Evolutionary conservation across 64 coral and sea anemone genomes (phyloP).

Genomic region (Montipora cactus): DNA sequence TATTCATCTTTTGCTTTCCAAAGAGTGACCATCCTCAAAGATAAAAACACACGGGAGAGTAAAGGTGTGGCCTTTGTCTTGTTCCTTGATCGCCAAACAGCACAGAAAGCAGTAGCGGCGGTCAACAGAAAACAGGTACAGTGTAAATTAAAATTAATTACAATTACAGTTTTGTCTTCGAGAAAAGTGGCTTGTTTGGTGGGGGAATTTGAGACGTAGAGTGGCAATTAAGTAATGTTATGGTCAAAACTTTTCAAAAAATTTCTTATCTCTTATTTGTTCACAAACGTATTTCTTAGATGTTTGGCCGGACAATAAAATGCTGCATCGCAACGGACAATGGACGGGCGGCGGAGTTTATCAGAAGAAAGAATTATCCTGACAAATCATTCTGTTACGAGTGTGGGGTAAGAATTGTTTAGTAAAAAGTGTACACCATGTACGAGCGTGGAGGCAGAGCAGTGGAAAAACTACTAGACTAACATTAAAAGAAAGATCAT

Average conservation of each 20-base stretch:
- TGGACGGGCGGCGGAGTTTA: constrained; percentile 94
- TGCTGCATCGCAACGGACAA: constrained; percentile 97
- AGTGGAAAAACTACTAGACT: too few relatives aligned
- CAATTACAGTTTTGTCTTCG: too few relatives aligned
- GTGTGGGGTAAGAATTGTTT: constrained; percentile 87
- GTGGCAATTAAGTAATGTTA: too few relatives aligned
- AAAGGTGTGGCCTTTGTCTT: constrained; percentile 95
- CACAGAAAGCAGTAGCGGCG: constrained; percentile 86
- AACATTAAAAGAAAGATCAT: too few relatives aligned
- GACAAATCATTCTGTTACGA: constrained; percentile 97
- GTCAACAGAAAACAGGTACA: constrained; percentile 96
- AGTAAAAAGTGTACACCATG: too few relatives aligned
- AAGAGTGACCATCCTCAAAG: constrained; percentile 94
- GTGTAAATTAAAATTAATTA: too few relatives aligned
- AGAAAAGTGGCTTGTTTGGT: too few relatives aligned
- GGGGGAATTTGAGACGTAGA: too few relatives aligned
- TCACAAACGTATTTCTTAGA: constrained; percentile 45
- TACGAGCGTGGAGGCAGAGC: too few relatives aligned
- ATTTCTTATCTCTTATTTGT: neutral
- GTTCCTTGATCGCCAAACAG: constrained; percentile 89
- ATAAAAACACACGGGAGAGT: constrained; percentile 91
- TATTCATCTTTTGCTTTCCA: neutral
- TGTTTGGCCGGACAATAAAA: constrained; percentile 99
- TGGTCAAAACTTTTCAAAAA: neutral
- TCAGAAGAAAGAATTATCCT: constrained; percentile 89